Conservation (phyloP, 1,140 invertebrate genomes). For the Drosophila pectinifera region DNA sequence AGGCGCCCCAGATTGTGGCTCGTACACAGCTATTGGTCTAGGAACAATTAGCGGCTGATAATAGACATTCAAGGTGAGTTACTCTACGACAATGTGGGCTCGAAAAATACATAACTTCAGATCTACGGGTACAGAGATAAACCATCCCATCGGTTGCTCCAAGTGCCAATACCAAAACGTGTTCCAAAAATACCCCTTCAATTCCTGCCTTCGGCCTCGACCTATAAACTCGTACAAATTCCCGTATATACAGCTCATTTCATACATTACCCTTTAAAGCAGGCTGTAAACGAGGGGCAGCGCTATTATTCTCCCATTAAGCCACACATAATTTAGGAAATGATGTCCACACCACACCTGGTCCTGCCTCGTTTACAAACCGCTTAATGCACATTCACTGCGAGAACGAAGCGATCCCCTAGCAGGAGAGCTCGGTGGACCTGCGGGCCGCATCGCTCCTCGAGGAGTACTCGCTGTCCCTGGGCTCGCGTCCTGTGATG, state of each 20-base stretch:
- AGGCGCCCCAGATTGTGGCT: conserved; percentile 41
- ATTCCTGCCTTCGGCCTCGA: conserved; percentile 23
- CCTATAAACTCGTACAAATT: conserved; percentile 74
- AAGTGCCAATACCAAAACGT: conserved; percentile 62
- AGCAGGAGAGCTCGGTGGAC: conserved; percentile 71
- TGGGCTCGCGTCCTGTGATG: conserved; percentile 91
- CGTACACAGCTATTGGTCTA: conserved; percentile 70
- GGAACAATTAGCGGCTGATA: conserved; percentile 62
- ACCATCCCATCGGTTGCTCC: conserved; percentile 46
- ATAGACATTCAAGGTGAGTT: conserved; percentile 52
- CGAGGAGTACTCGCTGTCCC: conserved; percentile 86
- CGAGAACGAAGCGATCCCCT: neutral
- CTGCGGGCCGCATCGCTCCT: conserved; percentile 53
- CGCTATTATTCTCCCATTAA: too few relatives aligned
- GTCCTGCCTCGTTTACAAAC: neutral
- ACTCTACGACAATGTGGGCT: conserved; percentile 47
- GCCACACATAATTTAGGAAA: too few relatives aligned
- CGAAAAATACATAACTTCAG: conserved; percentile 64
- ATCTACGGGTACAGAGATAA: conserved; percentile 48
- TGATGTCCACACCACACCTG: too few relatives aligned
- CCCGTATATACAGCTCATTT: conserved; percentile 57
- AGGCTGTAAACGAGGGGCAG: too few relatives aligned
- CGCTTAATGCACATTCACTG: too few relatives aligned
- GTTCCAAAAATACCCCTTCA: conserved; percentile 69
- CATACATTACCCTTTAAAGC: neutral